Evolutionary conservation across 2,113 vertebrate genomes (phyloP), one percentile per base, ranked within the genome.

Genomic region (Philantomba maxwellii): DNA sequence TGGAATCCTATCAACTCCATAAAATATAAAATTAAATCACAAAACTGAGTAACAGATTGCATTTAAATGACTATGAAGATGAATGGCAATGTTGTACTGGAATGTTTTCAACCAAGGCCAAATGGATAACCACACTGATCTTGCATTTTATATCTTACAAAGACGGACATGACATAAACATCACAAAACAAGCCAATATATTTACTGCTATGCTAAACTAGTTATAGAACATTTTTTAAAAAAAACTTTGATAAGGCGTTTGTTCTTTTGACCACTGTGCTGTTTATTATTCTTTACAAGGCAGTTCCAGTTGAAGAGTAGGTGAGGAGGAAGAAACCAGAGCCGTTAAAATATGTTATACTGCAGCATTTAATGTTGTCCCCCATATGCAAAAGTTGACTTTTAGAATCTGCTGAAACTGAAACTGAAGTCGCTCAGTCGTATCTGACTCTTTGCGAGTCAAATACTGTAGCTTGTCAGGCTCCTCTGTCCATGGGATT

Each of bases 61-160:
- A 78, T 84, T 96, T 80, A 96, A 94, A 95, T 86, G 43, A 93
- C 53, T 66, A 57, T 83, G 73, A 94, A 96, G 55, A 96, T 97
- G 93, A 97, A 95, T 84, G 30, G 7, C 45, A 77, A 57, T 57
- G 30, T 81, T 64, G 5, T 58, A 26, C 60, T 87, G 66, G 7
- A 58, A 92, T 58, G 4, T 92, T 83, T 93, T 92, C 87, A 83
- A 51, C 30, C 62, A 93, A 94, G 23, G 9, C 89, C 43, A 83
- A 93, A 30, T 66, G 53, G 30, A 57, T 82, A 88, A 85, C 39
- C 55, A 89, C 64, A 75, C 4, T 60, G 53, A 92, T 94, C 57
- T 82, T 43, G 4, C 25, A 25, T 53, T 66, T 91, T 55, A 26
- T 43, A 28, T 87, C 62, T 85, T 62, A 83, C 15, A 43, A 53